Base-by-base conservation (phyloP, 2,888 invertebrate genomes). In the Mythimna lalbum region DNA sequence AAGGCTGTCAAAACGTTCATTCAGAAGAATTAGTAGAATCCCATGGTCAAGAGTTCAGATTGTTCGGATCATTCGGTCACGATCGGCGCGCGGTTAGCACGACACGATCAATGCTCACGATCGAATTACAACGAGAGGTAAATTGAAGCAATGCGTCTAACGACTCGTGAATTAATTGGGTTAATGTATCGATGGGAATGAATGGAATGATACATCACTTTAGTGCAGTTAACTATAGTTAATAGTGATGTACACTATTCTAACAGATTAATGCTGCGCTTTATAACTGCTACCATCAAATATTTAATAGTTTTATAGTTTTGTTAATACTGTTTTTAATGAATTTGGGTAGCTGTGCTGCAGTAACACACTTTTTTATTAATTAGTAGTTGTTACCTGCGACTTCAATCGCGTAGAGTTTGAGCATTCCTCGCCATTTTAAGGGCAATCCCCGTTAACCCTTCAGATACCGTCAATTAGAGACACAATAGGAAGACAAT, bases 61-160 rank as follows among this genome's bases (percentile, higher is more conserved):
- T 50, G 68, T 39, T 57, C 86, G 84, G 88, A 89, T 86, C 84
- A 87, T 83, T 87, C 83, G 88, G 90, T 91, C 92, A 93, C 92
- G 92, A 90, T 56, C 65, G 43, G 71, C 77, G 73, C 79, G 81
- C 88, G 87, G 86, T 88, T 86, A 88, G 87, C 87, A 84, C 86
- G 86, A 85, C 89, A 84, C 84, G 87, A 86, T 72, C 86, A 86
- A 86, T 88, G 88, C 86, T 87, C 87, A 87, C 86, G 88, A 88
- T 89, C 89, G 89, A 90, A 86, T 83, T 76, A 81, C 80, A 84
- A 73, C 57, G 60, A 62, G 68, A 73, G 10, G 63, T 59, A 82
- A 80, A 84, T 85, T 56, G 72, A 76, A 70, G 67, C 60, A 77
- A 72, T 70, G 67, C 63, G 77, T 69, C 73, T 80, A 78, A 77